Evolutionary conservation across 2,113 vertebrate species (phyloP).

Genomic region (Chascanopsetta lugubris): DNA sequence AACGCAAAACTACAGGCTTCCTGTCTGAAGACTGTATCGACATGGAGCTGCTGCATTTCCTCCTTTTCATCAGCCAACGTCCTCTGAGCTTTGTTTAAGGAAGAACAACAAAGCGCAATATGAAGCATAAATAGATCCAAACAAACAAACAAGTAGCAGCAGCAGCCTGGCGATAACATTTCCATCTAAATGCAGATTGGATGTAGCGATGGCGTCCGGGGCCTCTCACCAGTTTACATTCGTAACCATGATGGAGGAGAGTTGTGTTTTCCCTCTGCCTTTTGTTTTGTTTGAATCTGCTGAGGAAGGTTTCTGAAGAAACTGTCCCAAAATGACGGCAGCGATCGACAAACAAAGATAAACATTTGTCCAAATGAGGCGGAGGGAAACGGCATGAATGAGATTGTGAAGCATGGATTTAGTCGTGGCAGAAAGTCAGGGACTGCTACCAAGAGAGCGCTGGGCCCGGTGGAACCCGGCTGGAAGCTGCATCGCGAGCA

Average conservation of each 20-base stretch:
- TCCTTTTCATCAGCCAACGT: conserved; percentile 21
- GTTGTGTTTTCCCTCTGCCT: conserved; percentile 29
- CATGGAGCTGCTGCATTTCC: conserved; percentile 12
- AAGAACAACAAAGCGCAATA: conserved; percentile 44
- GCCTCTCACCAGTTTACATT: conserved; percentile 60
- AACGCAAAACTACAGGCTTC: no score
- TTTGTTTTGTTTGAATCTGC: conserved; percentile 9
- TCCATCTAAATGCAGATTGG: conserved; percentile 85
- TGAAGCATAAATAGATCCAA: conserved; percentile 61
- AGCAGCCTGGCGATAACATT: conserved; percentile 74
- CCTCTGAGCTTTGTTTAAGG: conserved; percentile 51
- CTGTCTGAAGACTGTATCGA: conserved; percentile 6
- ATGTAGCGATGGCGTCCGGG: conserved; percentile 47
- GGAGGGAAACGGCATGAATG: conserved; percentile 17
- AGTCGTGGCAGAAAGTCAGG: conserved; percentile 31
- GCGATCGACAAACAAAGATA: conserved; percentile 24
- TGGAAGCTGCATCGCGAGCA: conserved; percentile 27
- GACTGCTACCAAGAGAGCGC: conserved; percentile 42
- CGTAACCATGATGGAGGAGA: conserved; percentile 62
- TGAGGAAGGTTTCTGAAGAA: no score
- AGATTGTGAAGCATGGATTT: conserved; percentile 31
- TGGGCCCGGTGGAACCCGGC: conserved; percentile 52
- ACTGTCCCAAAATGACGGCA: conserved; percentile 59
- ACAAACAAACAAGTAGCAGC: conserved; percentile 68
- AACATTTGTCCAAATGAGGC: conserved; percentile 52